Percentiles rank a stretch among this genome's conserved stretches.
Conservation (phyloP, 2,888 invertebrate genomes). For the Nemotelus nigrinus region DNA sequence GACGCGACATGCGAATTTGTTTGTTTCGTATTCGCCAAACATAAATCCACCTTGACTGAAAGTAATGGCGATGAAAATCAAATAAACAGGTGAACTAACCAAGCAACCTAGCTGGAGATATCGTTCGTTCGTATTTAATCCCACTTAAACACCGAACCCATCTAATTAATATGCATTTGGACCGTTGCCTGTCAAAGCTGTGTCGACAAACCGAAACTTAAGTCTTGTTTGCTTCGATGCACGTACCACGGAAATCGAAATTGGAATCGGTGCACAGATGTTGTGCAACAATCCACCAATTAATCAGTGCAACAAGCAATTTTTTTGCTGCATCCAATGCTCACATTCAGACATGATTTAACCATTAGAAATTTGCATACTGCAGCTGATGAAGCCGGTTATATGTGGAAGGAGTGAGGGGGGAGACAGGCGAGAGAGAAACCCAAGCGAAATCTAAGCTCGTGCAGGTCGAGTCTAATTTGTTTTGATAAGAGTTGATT, state of each 20-base stretch:
- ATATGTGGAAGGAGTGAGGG: too few species aligned
- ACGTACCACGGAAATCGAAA: background rate
- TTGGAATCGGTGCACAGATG: background rate
- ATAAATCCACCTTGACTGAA: background rate
- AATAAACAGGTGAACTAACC: constrained; percentile 16
- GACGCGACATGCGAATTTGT: constrained; percentile 1
- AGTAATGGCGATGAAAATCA: constrained; percentile 32
- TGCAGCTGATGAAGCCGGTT: background rate
- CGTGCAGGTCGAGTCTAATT: too few species aligned
- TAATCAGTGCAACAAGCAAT: constrained; percentile 1
- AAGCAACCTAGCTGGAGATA: background rate
- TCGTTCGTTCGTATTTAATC: background rate
- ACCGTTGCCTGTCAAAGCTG: background rate
- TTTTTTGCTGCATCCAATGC: too few species aligned
- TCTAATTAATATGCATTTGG: constrained; percentile 37
- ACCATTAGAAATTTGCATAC: constrained; percentile 11
- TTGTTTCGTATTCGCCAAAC: constrained; percentile 6
- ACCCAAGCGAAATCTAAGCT: too few species aligned
- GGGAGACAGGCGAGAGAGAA: too few species aligned
- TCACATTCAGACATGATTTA: too few species aligned
- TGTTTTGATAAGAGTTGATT: too few species aligned
- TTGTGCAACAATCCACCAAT: constrained; percentile 15
- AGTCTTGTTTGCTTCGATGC: background rate
- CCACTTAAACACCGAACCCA: constrained; percentile 1
- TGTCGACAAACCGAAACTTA: background rate